Evolutionary conservation across 2,888 invertebrate species (phyloP).

Genomic region (Carabus problematicus): DNA sequence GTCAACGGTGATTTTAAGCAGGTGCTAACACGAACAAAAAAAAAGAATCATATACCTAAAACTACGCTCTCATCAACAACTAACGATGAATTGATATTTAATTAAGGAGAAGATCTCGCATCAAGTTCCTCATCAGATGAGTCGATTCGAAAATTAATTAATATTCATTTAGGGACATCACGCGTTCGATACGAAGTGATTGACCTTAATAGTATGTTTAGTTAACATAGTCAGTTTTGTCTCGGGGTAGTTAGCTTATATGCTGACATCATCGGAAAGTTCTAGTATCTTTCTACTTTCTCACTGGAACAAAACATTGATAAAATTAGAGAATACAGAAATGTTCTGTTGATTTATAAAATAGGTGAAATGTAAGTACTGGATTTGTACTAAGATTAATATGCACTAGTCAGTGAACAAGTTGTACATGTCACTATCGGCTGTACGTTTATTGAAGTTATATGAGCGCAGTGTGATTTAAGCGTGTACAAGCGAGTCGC

Average conservation of each 20-base stretch:
- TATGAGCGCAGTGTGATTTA: constrained; percentile 22
- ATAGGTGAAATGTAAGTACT: no score
- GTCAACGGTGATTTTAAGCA: constrained; percentile 30
- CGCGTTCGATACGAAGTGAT: no score
- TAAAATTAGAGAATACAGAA: no score
- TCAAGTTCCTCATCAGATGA: neutral
- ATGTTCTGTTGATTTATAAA: no score
- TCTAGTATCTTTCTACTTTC: no score
- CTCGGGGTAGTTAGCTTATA: no score
- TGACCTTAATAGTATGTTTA: no score
- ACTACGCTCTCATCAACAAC: constrained; percentile 16
- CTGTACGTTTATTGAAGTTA: constrained; percentile 11
- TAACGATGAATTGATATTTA: constrained; percentile 36
- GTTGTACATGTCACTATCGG: constrained; percentile 29
- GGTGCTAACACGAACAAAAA: constrained; percentile 32
- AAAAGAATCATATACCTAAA: constrained; percentile 4
- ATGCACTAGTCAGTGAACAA: constrained; percentile 21
- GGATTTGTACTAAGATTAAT: constrained; percentile 31
- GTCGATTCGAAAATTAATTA: neutral
- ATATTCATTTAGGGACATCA: no score
- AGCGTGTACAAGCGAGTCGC: constrained; percentile 1
- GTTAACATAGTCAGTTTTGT: no score
- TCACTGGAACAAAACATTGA: no score
- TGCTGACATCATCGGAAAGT: no score
- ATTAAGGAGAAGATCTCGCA: constrained; percentile 18